Base-by-base conservation (phyloP, 2,888 invertebrate species). In the Holacanthella duospinosa region DNA sequence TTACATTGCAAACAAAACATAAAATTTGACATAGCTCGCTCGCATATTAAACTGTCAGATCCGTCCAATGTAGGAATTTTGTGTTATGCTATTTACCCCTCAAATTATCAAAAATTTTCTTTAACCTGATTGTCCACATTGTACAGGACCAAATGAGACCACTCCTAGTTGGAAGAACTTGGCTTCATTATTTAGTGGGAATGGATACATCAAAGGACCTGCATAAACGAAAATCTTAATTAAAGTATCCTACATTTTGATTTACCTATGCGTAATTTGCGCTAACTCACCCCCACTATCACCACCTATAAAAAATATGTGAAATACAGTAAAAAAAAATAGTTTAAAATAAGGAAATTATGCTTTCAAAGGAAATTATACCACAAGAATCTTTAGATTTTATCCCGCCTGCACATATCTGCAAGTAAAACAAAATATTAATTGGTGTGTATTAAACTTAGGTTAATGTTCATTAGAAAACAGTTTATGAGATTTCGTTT, bases 71-170 rank as follows among this genome's bases (percentile, higher is more conserved):
- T n/a, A n/a, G n/a, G n/a, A n/a, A n/a, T n/a, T n/a, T n/a, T n/a
- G n/a, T n/a, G 16, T 16, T 43, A 43, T 43, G 16, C 43, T 16
- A 43, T n/a, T n/a, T n/a, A n/a, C n/a, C n/a, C n/a, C n/a, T n/a
- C n/a, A n/a, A n/a, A n/a, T n/a, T n/a, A n/a, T n/a, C n/a, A n/a
- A n/a, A n/a, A n/a, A 29, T 28, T 28, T 28, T 60, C 4, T 4
- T 12, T 27, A 28, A 54, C 53, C 60, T 53, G 60, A 26, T 4
- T 54, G 54, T 0, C 85, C 87, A 62, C 84, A 86, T 1, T 83
- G 82, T 0, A 82, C 81, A 70, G 77, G 80, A 0, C 87, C 87
- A 62, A 84, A 86, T 26, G 86, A 86, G 0, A 87, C 85, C 1
- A 87, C 78, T 0, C 85, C 87, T 0, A 80, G 21, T 48, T 67